Percentiles rank a stretch among this genome's conserved stretches.
These are phyloP conservation scores for Platygyra sinensis DNA, from an alignment of 64 coral and sea anemone genomes.

Conservation along the genomic window DNA sequence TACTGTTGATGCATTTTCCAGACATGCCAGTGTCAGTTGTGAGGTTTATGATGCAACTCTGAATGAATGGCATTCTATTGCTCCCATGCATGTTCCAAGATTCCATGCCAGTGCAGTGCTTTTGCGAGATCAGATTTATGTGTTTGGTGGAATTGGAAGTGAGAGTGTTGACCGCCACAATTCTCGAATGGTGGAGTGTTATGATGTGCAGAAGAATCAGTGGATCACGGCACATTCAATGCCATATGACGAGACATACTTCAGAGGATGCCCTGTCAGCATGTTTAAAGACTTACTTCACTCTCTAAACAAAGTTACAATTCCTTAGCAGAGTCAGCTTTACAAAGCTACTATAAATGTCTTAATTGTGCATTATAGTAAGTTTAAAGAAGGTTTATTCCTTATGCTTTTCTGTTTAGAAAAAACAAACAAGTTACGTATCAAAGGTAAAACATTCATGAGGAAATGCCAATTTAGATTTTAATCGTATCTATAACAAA, in stretches of 20 bases:
- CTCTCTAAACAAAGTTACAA: slow-evolving; percentile 48
- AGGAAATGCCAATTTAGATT: no score
- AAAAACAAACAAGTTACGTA: no score
- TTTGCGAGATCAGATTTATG: slow-evolving; percentile 47
- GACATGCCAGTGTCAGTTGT: slow-evolving; percentile 50
- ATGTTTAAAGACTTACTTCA: slow-evolving; percentile 58
- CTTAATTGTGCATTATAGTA: no score
- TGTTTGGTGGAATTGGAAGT: slow-evolving; percentile 84
- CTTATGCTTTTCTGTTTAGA: no score
- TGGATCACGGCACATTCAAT: slow-evolving; percentile 55
- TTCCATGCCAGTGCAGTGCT: slow-evolving; percentile 71
- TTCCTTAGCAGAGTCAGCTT: neutral
- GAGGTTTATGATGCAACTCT: slow-evolving; percentile 63
- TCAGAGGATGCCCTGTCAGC: slow-evolving; percentile 64
- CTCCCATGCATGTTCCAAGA: slow-evolving; percentile 70
- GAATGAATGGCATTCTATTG: slow-evolving; percentile 67
- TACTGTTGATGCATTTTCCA: slow-evolving; percentile 67
- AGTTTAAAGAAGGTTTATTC: no score
- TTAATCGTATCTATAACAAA: no score
- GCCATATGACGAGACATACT: slow-evolving; percentile 79
- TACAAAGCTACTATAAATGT: no score
- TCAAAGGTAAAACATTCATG: no score
- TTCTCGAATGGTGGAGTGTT: slow-evolving; percentile 73
- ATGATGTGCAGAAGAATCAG: slow-evolving; percentile 50
- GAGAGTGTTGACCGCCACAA: slow-evolving; percentile 43